phyloP scores from a whole-genome alignment of 2,888 invertebrate genomes.

The Seladonia tumulorum region DNA sequence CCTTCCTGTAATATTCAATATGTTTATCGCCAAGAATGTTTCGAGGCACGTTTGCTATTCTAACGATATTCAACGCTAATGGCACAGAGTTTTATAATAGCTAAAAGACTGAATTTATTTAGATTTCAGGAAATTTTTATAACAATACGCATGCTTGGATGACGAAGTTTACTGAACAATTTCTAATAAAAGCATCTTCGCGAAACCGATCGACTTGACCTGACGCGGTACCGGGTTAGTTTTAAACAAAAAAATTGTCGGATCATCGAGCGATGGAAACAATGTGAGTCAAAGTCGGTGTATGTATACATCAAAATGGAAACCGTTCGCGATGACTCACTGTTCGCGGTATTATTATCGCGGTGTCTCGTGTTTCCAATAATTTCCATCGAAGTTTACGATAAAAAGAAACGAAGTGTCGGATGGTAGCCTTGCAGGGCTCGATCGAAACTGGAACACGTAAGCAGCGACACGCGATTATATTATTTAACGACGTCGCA shows the following conservation, averaged over 20 bases:
- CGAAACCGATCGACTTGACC: not conserved
- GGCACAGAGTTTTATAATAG: too few relatives aligned
- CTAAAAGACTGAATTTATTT: too few relatives aligned
- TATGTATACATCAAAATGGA: not conserved
- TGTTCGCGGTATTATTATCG: not conserved
- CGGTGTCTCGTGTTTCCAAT: slow-evolving; percentile 9
- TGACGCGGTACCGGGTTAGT: too few relatives aligned
- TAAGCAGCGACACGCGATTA: slow-evolving; percentile 22
- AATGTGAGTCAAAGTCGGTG: not conserved
- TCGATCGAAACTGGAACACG: slow-evolving; percentile 36
- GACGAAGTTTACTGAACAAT: too few relatives aligned
- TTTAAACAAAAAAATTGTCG: not conserved
- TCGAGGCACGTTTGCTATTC: too few relatives aligned
- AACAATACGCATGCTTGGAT: too few relatives aligned
- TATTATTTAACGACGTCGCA: slow-evolving; percentile 35
- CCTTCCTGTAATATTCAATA: too few relatives aligned
- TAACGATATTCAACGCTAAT: too few relatives aligned
- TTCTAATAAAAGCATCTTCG: too few relatives aligned
- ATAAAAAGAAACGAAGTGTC: slow-evolving; percentile 14
- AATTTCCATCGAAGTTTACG: slow-evolving; percentile 2
- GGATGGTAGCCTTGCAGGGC: slow-evolving; percentile 41
- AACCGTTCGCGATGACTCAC: slow-evolving; percentile 1
- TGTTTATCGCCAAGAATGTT: too few relatives aligned
- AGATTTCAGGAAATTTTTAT: too few relatives aligned
- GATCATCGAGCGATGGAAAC: not conserved